Conservation (phyloP, 1,140 invertebrate species). For the Pseudomyrmex gracilis region DNA sequence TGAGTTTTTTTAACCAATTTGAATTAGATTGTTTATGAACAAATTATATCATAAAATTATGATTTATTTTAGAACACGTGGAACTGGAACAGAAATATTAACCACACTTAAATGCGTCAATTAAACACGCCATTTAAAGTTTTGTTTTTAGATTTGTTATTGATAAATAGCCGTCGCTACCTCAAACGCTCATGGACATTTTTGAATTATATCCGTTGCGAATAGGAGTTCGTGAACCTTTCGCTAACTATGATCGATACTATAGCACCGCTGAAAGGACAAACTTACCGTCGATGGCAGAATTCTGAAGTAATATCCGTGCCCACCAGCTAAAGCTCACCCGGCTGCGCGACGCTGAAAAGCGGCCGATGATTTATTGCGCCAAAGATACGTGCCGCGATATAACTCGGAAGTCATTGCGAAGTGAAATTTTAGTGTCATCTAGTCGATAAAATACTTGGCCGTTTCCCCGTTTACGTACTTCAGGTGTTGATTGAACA, state of each 20-base stretch:
- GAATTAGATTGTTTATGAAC: neutral
- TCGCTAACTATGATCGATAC: constrained; percentile 52
- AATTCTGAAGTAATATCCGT: constrained; percentile 69
- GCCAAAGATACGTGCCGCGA: constrained; percentile 55
- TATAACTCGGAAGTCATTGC: constrained; percentile 63
- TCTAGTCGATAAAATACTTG: constrained; percentile 45
- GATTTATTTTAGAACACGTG: neutral
- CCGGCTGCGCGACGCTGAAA: constrained; percentile 47
- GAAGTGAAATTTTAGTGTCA: constrained; percentile 65
- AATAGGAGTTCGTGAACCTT: constrained; percentile 33
- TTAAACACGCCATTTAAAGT: neutral
- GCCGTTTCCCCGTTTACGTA: constrained; percentile 15
- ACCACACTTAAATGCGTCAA: neutral
- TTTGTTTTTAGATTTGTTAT: neutral
- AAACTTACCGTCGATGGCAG: constrained; percentile 41
- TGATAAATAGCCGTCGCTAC: constrained; percentile 1
- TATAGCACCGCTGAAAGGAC: constrained; percentile 30
- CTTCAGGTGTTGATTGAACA: constrained; percentile 8
- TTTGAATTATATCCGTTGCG: constrained; percentile 35
- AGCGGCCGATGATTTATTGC: constrained; percentile 69
- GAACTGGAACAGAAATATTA: neutral
- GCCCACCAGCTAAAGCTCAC: constrained; percentile 51
- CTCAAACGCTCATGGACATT: constrained; percentile 10
- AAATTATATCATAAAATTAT: neutral
- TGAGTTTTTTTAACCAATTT: neutral